Base-by-base conservation (phyloP, 2,888 invertebrate species). In the Rhyacophila evoluta region DNA sequence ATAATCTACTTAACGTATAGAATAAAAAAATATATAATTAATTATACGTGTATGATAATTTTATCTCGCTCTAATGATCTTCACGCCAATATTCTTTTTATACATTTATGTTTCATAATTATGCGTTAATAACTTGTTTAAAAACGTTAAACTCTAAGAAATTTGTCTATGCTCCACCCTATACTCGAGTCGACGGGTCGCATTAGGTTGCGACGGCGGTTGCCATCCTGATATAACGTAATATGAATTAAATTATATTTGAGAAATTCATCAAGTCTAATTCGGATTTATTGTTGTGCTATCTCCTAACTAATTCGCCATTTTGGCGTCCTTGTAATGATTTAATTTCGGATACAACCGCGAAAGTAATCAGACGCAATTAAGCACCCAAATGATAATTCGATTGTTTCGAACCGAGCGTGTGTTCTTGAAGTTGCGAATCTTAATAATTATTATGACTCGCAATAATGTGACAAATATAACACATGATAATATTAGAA, bases 251-350 rank as follows among this genome's bases (percentile, higher is more conserved):
- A 19, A 25, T 55, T 55, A 12, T 55, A 55, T 55, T 55, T 55
- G 55, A 69, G 69, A 69, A 69, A 69, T 69, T 69, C 69, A 28
- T 69, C 33, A 33, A 33, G 29, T 69, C 33, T 69, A 28, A 69
- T 69, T 69, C 33, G 69, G 69, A 69, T 69, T 69, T 69, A 69
- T 69, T 69, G 33, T 69, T 69, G 55, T 55, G 55, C 41, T 41
- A 41, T 55, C 55, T 55, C 25, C 8, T 19, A 55, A 55, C 55
- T 55, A 55, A 55, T 55, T 55, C 55, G 25, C 55, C 55, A 55
- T 25, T 55, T 25, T 19, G 55, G 55, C 25, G 55, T 55, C 55
- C 55, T 55, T 8, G 25, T 55, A 55, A 55, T 19, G 55, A 55
- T 55, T 55, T 55, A 55, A 55, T 55, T 55, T 55, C 10, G 19